Evolutionary conservation across 2,797 vertebrate genomes (phyloP), one percentile per base, ranked within the genome.

Genomic region (Tapirus indicus): DNA sequence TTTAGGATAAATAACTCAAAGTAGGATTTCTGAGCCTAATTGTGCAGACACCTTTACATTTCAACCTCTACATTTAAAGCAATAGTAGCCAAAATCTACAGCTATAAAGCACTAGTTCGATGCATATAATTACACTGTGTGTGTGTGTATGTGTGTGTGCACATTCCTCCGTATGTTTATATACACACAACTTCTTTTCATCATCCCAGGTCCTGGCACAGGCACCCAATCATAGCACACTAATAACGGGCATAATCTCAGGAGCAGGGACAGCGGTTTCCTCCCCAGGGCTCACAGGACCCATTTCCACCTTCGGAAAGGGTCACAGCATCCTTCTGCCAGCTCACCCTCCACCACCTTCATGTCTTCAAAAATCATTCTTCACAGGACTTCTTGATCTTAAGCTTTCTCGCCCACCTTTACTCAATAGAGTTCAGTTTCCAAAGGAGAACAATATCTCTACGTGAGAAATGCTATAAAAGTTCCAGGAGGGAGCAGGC

Each of bases 201-300:
- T 21, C 8, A 4, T 18, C 9, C 1, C 21, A 16, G 62, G 62
- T 60, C 29, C 62, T 11, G 29, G 41, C 27, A 1, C 17, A 44
- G 90, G 32, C 11, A 0, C 38, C 60, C 1, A 0, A 5, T 14
- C 35, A 12, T 5, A 5, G 16, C 47, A 1, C 0, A 0, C 35
- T 16, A 10, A 8, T 4, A 3, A 12, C 0, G 0, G 2, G 16
- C 11, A 3, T 8, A 0, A 10, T 18, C 16, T 7, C 38, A 2
- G 64, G n/a, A 69, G 49, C 0, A 2, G 44, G 32, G 32, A n/a
- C 2, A 6, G 49, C 16, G 2, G 58, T 52, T n/a, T 2, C 38
- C 12, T 9, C n/a, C 35, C 35, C 0, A 2, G 35, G 52, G 16
- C 35, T 56, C 69, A 6, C 12, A 1, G 66, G 23, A 16, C 10